These are phyloP conservation scores for Brachycybe producta DNA, from an alignment of 2,888 invertebrate species.

Conservation along the genomic window DNA sequence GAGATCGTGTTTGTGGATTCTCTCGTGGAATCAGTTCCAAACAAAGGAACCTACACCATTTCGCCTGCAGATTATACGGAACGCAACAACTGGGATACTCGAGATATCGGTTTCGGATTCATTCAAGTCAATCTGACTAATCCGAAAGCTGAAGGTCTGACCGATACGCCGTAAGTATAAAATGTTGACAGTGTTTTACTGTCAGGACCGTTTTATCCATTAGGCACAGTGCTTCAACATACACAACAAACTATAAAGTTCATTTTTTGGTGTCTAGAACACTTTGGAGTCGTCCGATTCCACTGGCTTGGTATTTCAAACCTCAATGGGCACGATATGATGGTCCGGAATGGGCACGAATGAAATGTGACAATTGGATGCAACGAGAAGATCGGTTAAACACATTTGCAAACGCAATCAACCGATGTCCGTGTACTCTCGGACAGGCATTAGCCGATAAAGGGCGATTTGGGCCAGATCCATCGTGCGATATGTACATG, in stretches of 20 bases:
- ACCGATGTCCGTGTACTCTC: constrained; percentile 73
- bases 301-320: constrained; percentile 82
- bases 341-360: constrained; percentile 67
- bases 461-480: constrained; percentile 81
- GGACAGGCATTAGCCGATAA: constrained; percentile 83
- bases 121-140: constrained; percentile 74
- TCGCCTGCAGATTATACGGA: constrained; percentile 56
- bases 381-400: constrained; percentile 65
- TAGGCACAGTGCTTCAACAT: too few species aligned
- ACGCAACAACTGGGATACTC: constrained; percentile 48
- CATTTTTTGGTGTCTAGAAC: constrained; percentile 35
- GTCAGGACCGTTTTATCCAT: too few species aligned
- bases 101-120: constrained; percentile 71
- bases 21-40: constrained; percentile 37
- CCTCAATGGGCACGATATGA: constrained; percentile 72
- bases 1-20: constrained; percentile 61
- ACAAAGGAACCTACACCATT: constrained; percentile 58
- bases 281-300: constrained; percentile 83
- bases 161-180: constrained; percentile 61
- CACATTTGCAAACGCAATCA: constrained; percentile 65
- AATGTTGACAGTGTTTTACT: too few species aligned
- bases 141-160: constrained; percentile 50
- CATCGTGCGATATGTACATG: constrained; percentile 78
- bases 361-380: constrained; percentile 82
- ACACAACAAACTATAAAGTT: background rate